phyloP scores from a whole-genome alignment of 2,888 invertebrate genomes.

The Cecidostiba fungosa region DNA sequence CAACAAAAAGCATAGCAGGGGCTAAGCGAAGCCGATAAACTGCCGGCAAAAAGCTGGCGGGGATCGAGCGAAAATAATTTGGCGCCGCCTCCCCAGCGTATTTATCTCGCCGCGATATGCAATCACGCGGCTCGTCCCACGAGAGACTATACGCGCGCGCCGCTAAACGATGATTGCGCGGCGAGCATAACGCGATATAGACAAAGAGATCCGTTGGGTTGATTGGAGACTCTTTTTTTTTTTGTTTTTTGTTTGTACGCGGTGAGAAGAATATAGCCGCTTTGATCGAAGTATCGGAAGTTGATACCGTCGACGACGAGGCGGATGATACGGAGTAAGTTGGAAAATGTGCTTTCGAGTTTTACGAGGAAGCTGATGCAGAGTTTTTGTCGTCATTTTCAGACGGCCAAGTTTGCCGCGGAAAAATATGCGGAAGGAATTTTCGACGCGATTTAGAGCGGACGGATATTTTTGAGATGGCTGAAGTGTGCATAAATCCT shows the following conservation, averaged over 20 bases:
- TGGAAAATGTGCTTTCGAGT: neutral
- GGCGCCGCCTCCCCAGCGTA: neutral
- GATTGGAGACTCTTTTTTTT: constrained; percentile 10
- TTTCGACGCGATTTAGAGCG: neutral
- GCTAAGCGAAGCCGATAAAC: constrained; percentile 21
- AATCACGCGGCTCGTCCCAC: constrained; percentile 29
- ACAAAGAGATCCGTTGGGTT: constrained; percentile 13
- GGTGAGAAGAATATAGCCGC: neutral
- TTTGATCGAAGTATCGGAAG: constrained; percentile 3
- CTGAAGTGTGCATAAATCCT: neutral
- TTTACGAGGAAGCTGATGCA: neutral
- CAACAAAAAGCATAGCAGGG: neutral
- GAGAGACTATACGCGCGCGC: neutral
- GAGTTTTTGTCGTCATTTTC: neutral
- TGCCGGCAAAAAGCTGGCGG: neutral
- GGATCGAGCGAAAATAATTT: constrained; percentile 33
- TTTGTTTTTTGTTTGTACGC: neutral
- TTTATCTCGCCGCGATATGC: constrained; percentile 35
- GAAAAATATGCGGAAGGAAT: neutral
- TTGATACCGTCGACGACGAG: neutral
- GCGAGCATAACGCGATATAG: neutral
- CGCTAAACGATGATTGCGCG: constrained; percentile 12
- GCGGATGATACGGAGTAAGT: neutral
- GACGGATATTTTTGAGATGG: neutral
- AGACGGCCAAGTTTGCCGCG: neutral